Percentiles rank a stretch among this genome's conserved stretches.
These are phyloP conservation scores for Philopedon plagiatum DNA, from an alignment of 2,888 invertebrate genomes.

Conservation along the genomic window DNA sequence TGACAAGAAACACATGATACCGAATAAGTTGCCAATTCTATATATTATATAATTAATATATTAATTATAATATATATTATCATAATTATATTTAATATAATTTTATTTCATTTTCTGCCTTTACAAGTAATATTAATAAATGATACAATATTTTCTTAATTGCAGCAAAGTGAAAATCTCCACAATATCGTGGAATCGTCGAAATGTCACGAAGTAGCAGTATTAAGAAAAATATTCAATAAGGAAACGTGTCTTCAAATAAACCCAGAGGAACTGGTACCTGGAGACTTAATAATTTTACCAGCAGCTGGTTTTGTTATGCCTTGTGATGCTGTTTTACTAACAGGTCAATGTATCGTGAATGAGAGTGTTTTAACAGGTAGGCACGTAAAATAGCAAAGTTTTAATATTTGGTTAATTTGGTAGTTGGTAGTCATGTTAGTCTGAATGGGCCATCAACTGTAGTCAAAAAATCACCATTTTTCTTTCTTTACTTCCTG, in stretches of 20 bases:
- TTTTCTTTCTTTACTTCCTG: too few relatives aligned
- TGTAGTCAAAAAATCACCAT: too few relatives aligned
- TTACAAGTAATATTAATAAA: constrained; percentile 57
- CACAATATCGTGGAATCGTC: constrained; percentile 78
- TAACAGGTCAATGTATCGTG: constrained; percentile 91
- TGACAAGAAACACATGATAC: too few relatives aligned
- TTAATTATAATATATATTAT: too few relatives aligned
- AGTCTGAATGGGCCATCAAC: too few relatives aligned
- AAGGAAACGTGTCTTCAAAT: constrained; percentile 67
- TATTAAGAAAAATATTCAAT: constrained; percentile 71
- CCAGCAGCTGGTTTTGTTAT: constrained; percentile 85
- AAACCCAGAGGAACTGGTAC: constrained; percentile 80
- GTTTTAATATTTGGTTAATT: too few relatives aligned
- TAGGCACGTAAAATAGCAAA: constrained; percentile 65
- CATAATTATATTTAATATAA: too few relatives aligned
- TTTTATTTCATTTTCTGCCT: too few relatives aligned
- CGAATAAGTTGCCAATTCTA: too few relatives aligned
- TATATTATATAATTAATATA: too few relatives aligned
- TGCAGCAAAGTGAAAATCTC: constrained; percentile 78
- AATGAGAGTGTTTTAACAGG: constrained; percentile 97
- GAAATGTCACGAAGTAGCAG: constrained; percentile 74
- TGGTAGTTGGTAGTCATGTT: too few relatives aligned
- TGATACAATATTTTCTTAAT: neutral
- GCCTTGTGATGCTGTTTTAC: constrained; percentile 87
- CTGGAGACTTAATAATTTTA: constrained; percentile 88